Percentiles rank a stretch among this genome's conserved stretches.
These are phyloP conservation scores for zebrafish (Danio rerio) DNA, from an alignment of 2,113 vertebrate species.

Conservation along the genomic window GRCz12tu NC_133190.1:29644501-29645000, in stretches of 20 bases:
- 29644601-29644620: conserved; percentile 29
- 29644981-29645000: too few species aligned
- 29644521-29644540: conserved; percentile 22
- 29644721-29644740: background rate
- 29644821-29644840: conserved; percentile 1
- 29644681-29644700: conserved; percentile 46
- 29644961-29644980: too few species aligned
- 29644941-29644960: too few species aligned
- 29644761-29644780: conserved; percentile 9
- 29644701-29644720: conserved; percentile 45
- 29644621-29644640: conserved; percentile 38
- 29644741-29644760: conserved; percentile 14
- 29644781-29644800: background rate
- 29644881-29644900: too few species aligned
- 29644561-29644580: conserved; percentile 23
- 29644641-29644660: conserved; percentile 22
- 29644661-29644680: conserved; percentile 43
- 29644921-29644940: too few species aligned
- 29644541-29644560: conserved; percentile 29
- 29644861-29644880: too few species aligned
- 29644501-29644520: conserved; percentile 41
- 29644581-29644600: background rate
- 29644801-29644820: background rate
- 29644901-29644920: too few species aligned
- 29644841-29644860: background rate